phyloP scores from a whole-genome alignment of 2,113 vertebrate species.

The Melanostigma gelatinosum region DNA sequence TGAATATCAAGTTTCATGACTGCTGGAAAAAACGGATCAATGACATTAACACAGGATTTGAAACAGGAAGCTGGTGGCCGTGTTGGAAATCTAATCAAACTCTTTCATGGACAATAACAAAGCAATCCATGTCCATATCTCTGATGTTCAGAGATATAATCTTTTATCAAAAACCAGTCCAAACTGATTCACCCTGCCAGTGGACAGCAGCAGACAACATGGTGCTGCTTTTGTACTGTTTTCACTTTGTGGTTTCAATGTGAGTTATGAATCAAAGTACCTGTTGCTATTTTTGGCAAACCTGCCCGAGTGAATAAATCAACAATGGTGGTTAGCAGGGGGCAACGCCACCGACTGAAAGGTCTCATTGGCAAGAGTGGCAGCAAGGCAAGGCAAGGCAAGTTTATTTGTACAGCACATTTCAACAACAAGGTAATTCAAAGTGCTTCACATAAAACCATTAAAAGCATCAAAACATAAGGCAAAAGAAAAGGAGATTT shows the following conservation, averaged over 20 bases:
- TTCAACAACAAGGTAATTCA: too few relatives aligned
- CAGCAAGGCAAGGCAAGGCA: too few relatives aligned
- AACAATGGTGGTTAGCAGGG: conserved; percentile 29
- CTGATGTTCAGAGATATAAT: background rate
- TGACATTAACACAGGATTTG: background rate
- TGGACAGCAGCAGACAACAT: background rate
- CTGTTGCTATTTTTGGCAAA: conserved; percentile 41
- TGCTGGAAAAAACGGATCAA: background rate
- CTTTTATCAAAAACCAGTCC: background rate
- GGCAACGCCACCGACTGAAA: conserved; percentile 21
- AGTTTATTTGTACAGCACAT: too few relatives aligned
- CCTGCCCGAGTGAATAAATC: conserved; percentile 35
- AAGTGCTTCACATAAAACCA: too few relatives aligned
- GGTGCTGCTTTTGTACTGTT: background rate
- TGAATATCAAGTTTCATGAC: conserved; percentile 6
- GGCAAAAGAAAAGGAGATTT: too few relatives aligned
- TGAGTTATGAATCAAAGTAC: conserved; percentile 23
- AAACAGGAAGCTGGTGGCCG: background rate
- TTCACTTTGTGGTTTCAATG: background rate
- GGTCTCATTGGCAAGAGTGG: conserved; percentile 23
- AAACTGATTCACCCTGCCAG: background rate
- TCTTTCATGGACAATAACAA: background rate
- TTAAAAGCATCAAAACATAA: too few relatives aligned
- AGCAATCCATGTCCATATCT: background rate
- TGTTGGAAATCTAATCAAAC: conserved; percentile 13